Conservation (phyloP, 2,797 vertebrate genomes). For the Hoplostethus mediterraneus region DNA sequence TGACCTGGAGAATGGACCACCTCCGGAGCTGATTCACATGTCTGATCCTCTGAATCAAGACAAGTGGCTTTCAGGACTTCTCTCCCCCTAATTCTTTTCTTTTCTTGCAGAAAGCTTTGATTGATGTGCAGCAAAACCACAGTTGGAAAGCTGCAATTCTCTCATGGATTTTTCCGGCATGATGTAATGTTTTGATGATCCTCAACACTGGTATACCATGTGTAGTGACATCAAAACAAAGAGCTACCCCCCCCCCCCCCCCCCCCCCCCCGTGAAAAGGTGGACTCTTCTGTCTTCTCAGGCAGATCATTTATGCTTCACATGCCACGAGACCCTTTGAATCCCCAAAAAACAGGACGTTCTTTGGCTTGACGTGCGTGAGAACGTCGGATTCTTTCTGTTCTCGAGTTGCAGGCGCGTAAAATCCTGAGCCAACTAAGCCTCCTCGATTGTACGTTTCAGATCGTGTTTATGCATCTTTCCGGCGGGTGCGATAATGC, state of each 20-base stretch:
- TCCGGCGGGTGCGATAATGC: conserved; percentile 1
- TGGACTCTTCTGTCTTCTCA: conserved; percentile 45
- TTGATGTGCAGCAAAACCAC: conserved; percentile 68
- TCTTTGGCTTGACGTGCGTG: conserved; percentile 53
- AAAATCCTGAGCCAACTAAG: conserved; percentile 27
- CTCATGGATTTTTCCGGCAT: conserved; percentile 66
- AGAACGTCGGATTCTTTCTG: conserved; percentile 55
- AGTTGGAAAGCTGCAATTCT: conserved; percentile 52
- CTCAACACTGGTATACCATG: conserved; percentile 37
- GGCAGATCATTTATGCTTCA: conserved; percentile 62
- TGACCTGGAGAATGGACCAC: conserved; percentile 47
- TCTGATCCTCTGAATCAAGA: conserved; percentile 56
- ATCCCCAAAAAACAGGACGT: conserved; percentile 45
- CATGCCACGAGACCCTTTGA: conserved; percentile 52
- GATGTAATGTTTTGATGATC: conserved; percentile 73
- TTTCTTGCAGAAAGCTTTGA: conserved; percentile 62
- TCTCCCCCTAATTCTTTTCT: conserved; percentile 50
- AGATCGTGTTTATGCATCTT: conserved; percentile 28
- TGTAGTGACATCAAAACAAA: conserved; percentile 62
- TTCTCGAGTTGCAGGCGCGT: conserved; percentile 65
- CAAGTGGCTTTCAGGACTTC: conserved; percentile 61
- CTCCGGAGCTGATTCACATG: conserved; percentile 60
- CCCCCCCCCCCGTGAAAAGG: conserved; percentile 46
- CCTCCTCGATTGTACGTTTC: conserved; percentile 8
- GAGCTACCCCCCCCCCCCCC: conserved; percentile 42